Evolutionary conservation across 2,797 vertebrate species (phyloP).

Genomic region (Mormyrus proboscirostris): DNA sequence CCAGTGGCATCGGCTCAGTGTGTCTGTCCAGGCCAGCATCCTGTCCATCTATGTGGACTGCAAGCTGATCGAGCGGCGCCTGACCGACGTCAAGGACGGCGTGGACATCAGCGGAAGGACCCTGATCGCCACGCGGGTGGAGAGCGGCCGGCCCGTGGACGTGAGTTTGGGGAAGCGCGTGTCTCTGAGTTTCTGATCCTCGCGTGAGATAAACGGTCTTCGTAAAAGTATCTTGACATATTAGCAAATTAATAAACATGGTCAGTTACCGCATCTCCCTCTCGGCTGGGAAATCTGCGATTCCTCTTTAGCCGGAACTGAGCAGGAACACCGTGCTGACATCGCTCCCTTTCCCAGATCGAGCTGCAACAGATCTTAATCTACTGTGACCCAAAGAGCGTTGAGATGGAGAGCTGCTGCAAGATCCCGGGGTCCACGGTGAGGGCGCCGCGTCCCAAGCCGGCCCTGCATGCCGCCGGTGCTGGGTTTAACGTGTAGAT

Average conservation of each 20-base stretch:
- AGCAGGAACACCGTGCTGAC: background rate
- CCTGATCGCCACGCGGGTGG: conserved; percentile 74
- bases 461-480: background rate
- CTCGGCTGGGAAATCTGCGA: background rate
- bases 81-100: conserved; percentile 63
- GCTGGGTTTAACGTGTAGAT: background rate
- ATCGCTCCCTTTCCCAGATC: conserved; percentile 64
- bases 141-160: conserved; percentile 83
- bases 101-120: conserved; percentile 70
- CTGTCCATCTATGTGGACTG: conserved; percentile 88
- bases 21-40: conserved; percentile 69
- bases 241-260: background rate
- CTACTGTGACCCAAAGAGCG: conserved; percentile 79
- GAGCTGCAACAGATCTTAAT: conserved; percentile 80
- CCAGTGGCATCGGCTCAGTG: conserved; percentile 90
- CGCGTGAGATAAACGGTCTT: too few species aligned
- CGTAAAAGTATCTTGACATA: background rate
- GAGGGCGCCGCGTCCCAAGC: conserved; percentile 33
- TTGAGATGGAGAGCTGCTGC: conserved; percentile 77
- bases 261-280: background rate
- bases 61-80: conserved; percentile 75
- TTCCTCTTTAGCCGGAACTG: background rate
- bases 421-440: conserved; percentile 74
- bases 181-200: background rate
- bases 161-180: conserved; percentile 59